Conservation (phyloP, 2,888 invertebrate species). For the Dryobotodes eremita region DNA sequence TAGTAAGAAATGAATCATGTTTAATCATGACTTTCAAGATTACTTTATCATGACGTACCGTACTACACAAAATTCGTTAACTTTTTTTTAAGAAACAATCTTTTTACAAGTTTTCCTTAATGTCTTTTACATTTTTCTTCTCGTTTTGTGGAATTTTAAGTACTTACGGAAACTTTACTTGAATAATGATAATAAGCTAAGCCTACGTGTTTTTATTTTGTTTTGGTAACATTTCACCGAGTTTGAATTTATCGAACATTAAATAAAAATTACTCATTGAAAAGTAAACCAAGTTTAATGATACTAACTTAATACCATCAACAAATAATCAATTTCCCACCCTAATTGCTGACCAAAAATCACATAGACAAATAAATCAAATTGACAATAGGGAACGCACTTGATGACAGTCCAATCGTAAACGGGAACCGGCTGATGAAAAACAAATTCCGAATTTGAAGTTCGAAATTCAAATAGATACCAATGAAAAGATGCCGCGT, state of each 20-base stretch:
- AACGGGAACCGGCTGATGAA: slow-evolving; percentile 86
- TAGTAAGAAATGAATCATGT: slow-evolving; percentile 38
- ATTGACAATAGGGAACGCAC: slow-evolving; percentile 80
- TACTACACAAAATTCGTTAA: slow-evolving; percentile 38
- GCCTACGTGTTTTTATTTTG: slow-evolving; percentile 29
- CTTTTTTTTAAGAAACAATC: slow-evolving; percentile 43
- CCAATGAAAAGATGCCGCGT: slow-evolving; percentile 88
- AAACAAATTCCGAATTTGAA: slow-evolving; percentile 88
- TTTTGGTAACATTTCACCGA: not conserved
- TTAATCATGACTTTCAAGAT: slow-evolving; percentile 52
- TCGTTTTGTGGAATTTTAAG: slow-evolving; percentile 31
- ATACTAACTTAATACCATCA: slow-evolving; percentile 73
- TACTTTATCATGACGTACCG: slow-evolving; percentile 45
- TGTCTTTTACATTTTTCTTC: slow-evolving; percentile 42
- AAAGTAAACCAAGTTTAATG: slow-evolving; percentile 65
- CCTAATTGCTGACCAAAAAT: slow-evolving; percentile 81
- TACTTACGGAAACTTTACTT: slow-evolving; percentile 7
- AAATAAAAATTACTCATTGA: slow-evolving; percentile 9
- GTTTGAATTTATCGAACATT: not conserved
- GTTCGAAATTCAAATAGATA: slow-evolving; percentile 89
- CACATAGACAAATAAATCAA: slow-evolving; percentile 85
- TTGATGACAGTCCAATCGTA: slow-evolving; percentile 86
- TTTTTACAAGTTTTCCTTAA: slow-evolving; percentile 40
- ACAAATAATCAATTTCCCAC: slow-evolving; percentile 79
- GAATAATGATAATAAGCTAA: slow-evolving; percentile 24